Evolutionary conservation across 2,113 vertebrate genomes (phyloP).

Genomic region (Alosa alosa): DNA sequence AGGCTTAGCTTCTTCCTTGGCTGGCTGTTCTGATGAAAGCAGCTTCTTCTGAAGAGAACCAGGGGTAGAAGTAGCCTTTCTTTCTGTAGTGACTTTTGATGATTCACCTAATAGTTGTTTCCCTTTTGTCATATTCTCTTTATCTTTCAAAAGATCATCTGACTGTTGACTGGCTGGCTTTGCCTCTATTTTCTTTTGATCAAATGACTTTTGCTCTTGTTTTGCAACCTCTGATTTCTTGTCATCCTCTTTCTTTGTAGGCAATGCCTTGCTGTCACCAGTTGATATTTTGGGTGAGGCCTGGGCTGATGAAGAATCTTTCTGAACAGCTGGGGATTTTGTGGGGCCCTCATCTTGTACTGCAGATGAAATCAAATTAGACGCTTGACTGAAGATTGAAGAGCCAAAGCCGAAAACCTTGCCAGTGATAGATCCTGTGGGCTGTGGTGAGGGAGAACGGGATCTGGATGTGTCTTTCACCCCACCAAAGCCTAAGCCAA

Average conservation of each 20-base stretch:
- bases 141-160: background rate
- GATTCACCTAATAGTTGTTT: background rate
- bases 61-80: background rate
- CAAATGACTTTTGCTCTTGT: conserved; percentile 27
- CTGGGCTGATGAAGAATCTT: conserved; percentile 47
- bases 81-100: background rate
- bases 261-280: background rate
- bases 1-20: background rate
- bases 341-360: conserved; percentile 63
- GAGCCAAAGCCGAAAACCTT: conserved; percentile 72
- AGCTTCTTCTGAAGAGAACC: background rate
- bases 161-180: background rate
- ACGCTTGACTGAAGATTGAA: conserved; percentile 72
- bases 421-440: conserved; percentile 61
- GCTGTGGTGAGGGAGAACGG: conserved; percentile 52
- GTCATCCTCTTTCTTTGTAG: conserved; percentile 29
- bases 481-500: conserved; percentile 65
- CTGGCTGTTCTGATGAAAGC: background rate
- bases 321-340: conserved; percentile 62
- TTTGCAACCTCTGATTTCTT: conserved; percentile 55
- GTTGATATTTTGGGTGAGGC: conserved; percentile 30
- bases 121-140: background rate
- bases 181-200: conserved; percentile 4
- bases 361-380: conserved; percentile 69
- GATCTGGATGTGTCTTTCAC: conserved; percentile 45